Conservation (phyloP, 2,113 vertebrate species). For the Hypocryptadius cinnamomeus region DNA sequence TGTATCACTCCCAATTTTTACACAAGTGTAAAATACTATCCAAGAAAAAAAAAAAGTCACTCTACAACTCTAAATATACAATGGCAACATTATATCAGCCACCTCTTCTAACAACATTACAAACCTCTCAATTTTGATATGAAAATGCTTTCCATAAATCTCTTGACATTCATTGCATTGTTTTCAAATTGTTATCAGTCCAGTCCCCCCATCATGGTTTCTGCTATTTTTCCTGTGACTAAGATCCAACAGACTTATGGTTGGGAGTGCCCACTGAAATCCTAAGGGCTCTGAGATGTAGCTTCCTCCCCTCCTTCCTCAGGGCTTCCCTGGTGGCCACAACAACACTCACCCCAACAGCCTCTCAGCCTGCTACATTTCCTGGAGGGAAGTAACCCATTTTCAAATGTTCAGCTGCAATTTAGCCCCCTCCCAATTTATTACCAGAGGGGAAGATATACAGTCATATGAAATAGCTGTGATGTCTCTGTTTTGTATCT, state of each 20-base stretch:
- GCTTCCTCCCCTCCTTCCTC: background rate
- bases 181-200: background rate
- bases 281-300: fast-evolving
- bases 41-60: background rate
- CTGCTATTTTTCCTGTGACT: background rate
- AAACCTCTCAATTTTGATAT: background rate
- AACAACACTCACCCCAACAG: fast-evolving
- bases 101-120: background rate
- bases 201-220: background rate
- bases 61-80: background rate
- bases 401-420: background rate
- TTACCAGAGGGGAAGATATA: background rate
- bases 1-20: background rate
- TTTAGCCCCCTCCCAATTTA: background rate
- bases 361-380: background rate
- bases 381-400: background rate
- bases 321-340: background rate
- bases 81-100: background rate
- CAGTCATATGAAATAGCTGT: background rate
- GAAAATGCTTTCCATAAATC: background rate
- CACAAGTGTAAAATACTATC: background rate
- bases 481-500: background rate
- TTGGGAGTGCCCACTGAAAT: background rate
- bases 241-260: background rate
- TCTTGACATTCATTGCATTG: background rate